Percentiles rank a stretch among this genome's conserved stretches.
phyloP scores from a whole-genome alignment of 1,140 invertebrate species.

The Drosophila parabipectinata region DNA sequence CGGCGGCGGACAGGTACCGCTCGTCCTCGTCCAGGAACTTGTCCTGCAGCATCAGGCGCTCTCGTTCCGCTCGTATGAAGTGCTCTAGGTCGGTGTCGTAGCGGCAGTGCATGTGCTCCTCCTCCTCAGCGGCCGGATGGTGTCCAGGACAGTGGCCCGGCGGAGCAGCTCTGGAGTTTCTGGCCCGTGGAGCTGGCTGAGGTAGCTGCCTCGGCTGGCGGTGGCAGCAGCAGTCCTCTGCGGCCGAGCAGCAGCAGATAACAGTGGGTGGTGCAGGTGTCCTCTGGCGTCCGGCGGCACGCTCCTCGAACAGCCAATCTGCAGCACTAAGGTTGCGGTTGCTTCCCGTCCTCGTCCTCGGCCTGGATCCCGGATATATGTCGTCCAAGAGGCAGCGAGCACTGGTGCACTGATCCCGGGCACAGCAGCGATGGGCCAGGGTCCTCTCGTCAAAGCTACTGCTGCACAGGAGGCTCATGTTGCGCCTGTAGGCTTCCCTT shows the following conservation, averaged over 20 bases:
- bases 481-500: slow-evolving; percentile 71
- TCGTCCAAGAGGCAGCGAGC: slow-evolving; percentile 79
- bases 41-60: slow-evolving; percentile 76
- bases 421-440: slow-evolving; percentile 67
- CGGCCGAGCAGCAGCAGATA: slow-evolving; percentile 70
- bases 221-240: slow-evolving; percentile 82
- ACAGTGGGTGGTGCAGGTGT: slow-evolving; percentile 48
- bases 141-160: slow-evolving; percentile 66
- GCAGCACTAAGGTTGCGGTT: slow-evolving; percentile 71
- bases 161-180: slow-evolving; percentile 16
- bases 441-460: slow-evolving; percentile 69
- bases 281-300: slow-evolving; percentile 33
- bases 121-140: slow-evolving; percentile 80
- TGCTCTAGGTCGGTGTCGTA: slow-evolving; percentile 83
- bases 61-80: slow-evolving; percentile 78
- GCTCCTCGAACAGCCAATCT: slow-evolving; percentile 74
- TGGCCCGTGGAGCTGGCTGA: slow-evolving; percentile 23
- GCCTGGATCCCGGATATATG: slow-evolving; percentile 64
- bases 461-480: slow-evolving; percentile 70
- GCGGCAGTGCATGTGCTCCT: slow-evolving; percentile 81
- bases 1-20: slow-evolving; percentile 60
- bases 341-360: slow-evolving; percentile 58
- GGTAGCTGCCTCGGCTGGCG: slow-evolving; percentile 45
- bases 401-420: slow-evolving; percentile 78
- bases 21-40: slow-evolving; percentile 83